Percentiles rank a stretch among this genome's conserved stretches.
These are phyloP conservation scores for Leptobrachium leishanense DNA, from an alignment of 2,113 vertebrate genomes.

Conservation along the genomic window DNA sequence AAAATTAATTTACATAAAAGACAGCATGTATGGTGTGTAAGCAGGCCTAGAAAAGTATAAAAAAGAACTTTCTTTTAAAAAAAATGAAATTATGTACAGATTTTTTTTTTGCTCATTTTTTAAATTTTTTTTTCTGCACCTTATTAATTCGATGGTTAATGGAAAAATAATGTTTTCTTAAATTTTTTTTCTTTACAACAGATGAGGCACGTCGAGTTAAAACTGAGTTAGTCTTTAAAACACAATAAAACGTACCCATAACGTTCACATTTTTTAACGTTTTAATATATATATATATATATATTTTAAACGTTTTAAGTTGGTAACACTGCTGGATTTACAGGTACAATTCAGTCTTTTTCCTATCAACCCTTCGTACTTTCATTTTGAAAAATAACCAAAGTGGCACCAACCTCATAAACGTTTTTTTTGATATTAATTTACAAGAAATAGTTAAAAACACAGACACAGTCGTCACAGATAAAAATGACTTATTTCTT, in stretches of 20 bases:
- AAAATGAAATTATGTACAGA: slow-evolving; percentile 98
- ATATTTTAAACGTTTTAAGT: slow-evolving; percentile 97
- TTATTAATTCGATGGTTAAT: slow-evolving; percentile 94
- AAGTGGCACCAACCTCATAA: slow-evolving; percentile 97
- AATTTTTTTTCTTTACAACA: slow-evolving; percentile 36
- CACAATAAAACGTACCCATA: slow-evolving; percentile 89
- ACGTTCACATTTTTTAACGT: slow-evolving; percentile 70
- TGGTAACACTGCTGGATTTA: slow-evolving; percentile 99
- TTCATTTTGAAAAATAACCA: slow-evolving; percentile 79
- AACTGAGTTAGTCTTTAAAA: slow-evolving; percentile 91
- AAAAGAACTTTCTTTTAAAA: slow-evolving; percentile 84
- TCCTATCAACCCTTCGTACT: slow-evolving; percentile 79
- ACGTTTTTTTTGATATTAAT: slow-evolving; percentile 93
- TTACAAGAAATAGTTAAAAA: slow-evolving; percentile 99
- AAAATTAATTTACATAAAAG: slow-evolving; percentile 97
- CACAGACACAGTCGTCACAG: slow-evolving; percentile 99
- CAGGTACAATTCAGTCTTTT: slow-evolving; percentile 83
- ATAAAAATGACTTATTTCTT: slow-evolving; percentile 90
- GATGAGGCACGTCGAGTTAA: slow-evolving; percentile 77
- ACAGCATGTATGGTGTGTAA: slow-evolving; percentile 96
- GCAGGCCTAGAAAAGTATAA: slow-evolving; percentile 97
- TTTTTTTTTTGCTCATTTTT: slow-evolving; percentile 89
- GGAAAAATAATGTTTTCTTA: slow-evolving; percentile 82
- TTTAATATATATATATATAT: slow-evolving; percentile 93
- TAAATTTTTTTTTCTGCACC: slow-evolving; percentile 77